Conservation (phyloP, 1,140 invertebrate species). For the Drosophila obscura region DNA sequence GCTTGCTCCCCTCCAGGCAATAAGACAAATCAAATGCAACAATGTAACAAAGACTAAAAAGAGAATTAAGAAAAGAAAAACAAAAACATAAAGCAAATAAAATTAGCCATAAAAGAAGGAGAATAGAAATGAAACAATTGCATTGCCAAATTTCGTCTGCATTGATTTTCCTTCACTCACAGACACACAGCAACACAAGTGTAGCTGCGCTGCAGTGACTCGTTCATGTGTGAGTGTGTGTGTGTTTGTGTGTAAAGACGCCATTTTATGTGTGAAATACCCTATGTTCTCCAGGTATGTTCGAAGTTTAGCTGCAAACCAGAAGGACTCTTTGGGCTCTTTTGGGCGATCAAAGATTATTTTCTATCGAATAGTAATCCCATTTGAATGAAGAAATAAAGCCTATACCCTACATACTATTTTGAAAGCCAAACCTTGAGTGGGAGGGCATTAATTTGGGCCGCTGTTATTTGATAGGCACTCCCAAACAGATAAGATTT, state of each 20-base stretch:
- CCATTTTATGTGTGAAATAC: conserved; percentile 40
- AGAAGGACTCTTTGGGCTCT: too few species aligned
- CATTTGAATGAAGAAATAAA: too few species aligned
- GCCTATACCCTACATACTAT: too few species aligned
- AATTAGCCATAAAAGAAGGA: not conserved
- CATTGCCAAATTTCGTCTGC: conserved; percentile 49
- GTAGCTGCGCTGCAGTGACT: too few species aligned
- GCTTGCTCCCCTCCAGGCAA: conserved; percentile 6
- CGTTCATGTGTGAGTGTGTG: not conserved
- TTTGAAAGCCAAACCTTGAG: too few species aligned
- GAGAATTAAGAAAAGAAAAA: conserved; percentile 23
- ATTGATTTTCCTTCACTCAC: conserved; percentile 40
- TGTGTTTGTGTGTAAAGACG: conserved; percentile 15
- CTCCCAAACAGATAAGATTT: too few species aligned
- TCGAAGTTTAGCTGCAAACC: not conserved
- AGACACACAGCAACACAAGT: not conserved
- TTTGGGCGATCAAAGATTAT: too few species aligned
- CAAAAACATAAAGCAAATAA: not conserved
- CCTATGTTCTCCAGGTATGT: not conserved
- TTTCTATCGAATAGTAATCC: too few species aligned
- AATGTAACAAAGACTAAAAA: conserved; percentile 24
- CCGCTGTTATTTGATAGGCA: too few species aligned
- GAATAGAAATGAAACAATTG: conserved; percentile 13
- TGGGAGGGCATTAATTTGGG: too few species aligned
- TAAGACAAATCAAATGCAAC: conserved; percentile 69